Base-by-base conservation (phyloP, 2,113 vertebrate genomes). In the Petrocephalus zakoni region DNA sequence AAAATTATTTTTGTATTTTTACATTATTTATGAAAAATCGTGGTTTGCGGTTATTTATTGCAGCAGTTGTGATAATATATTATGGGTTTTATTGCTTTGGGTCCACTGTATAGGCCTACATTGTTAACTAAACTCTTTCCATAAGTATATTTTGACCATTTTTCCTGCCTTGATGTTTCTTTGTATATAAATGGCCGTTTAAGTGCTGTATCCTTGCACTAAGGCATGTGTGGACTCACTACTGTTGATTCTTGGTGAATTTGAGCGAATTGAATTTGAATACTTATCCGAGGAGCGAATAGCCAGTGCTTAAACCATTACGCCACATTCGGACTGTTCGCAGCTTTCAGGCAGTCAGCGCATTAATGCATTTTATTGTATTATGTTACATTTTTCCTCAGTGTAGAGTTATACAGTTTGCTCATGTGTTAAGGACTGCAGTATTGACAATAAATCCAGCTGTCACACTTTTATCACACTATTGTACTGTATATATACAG, bases 21-120 rank as follows among this genome's bases (percentile, higher is more conserved):
- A 86, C 55, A 75, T 29, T 68, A 75, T 89, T 85, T 52, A 81
- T 88, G 53, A 64, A 86, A 75, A 89, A 85, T 89, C 85, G 9
- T 78, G 25, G 10, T 49, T 88, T 86, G 68, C 17, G 37, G 55
- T 47, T 89, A 88, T 90, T 78, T 90, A 88, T 90, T 88, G n/a
- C 34, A 58, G 56, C 52, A 86, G 3, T 82, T 78, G 75, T 85
- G 42, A 42, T 72, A 78, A 75, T 34, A 51, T 72, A 37, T 89
- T 83, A 87, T 83, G 56, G 56, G 8, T 82, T 81, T 37, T 89
- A 42, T 89, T 82, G 58, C 9, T 87, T 82, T 11, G 37, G 42
- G 75, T n/a, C 37, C 22, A 19, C 34, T 87, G 47, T 29, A 87
- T 46, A 42, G 42, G 42, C 42, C 42, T 42, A 78, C 49, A 87